Base-by-base conservation (phyloP, 2,797 vertebrate species). In the Spinibarbus caldwelli region DNA sequence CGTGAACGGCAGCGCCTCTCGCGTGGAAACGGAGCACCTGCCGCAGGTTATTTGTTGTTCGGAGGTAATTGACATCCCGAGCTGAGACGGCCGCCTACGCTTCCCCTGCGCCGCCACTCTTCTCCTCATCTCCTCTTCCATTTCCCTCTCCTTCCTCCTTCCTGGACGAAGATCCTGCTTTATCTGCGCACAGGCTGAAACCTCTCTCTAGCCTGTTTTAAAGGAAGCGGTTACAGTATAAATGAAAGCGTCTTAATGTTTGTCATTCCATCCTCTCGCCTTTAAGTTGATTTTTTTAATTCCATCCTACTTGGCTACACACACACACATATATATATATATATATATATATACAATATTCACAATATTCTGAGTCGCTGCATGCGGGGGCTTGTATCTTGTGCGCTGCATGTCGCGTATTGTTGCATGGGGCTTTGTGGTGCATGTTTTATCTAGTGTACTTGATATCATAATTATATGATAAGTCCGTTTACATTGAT, bases 11-110 rank as follows among this genome's bases (percentile, higher is more conserved):
- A 97, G 98, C 90, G 92, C 95, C 86, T 94, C 94, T 87, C 94
- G 94, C 91, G 91, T 93, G 88, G 97, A 97, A 93, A 93, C 94
- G 90, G 97, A 97, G 91, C 94, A 92, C 81, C 94, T 95, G 89
- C 94, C 97, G 90, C 96, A 99, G 94, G 96, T 99, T 97, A 98
- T 99, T 95, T 99, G 97, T 98, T 99, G 96, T 95, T 98, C 98
- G 91, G 98, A 99, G 98, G 98, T 99, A 99, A 99, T 97, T 96
- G 91, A 93, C 93, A 38, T 86, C 88, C 87, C 23, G 90, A 91
- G 87, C 87, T 91, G 87, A 93, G 93, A 90, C 93, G 87, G 88
- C 17, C 1, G 54, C 92, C 88, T 92, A 91, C 93, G 92, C 91
- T 91, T 84, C 88, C 78, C 72, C 66, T 59, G 15, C 64, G 49